These are phyloP conservation scores for Chirona hameri DNA, from an alignment of 2,888 invertebrate genomes.

Conservation along the genomic window DNA sequence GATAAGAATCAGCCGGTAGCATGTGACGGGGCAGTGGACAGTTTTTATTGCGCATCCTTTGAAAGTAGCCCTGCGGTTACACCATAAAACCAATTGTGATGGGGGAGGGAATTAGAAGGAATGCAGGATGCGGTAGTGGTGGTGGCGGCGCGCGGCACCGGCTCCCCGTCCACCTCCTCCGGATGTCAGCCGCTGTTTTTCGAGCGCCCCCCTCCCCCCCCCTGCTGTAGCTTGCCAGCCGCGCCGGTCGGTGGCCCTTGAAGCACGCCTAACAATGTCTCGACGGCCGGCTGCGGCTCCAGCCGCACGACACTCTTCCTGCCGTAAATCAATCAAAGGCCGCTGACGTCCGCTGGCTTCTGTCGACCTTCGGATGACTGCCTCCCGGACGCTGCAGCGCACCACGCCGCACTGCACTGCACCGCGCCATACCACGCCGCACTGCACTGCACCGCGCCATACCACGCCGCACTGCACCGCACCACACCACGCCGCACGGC, in stretches of 20 bases:
- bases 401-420: too few relatives aligned
- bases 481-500: too few relatives aligned
- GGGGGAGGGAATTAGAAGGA: background rate
- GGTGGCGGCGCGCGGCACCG: too few relatives aligned
- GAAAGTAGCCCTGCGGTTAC: background rate
- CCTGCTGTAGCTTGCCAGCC: too few relatives aligned
- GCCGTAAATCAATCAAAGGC: background rate
- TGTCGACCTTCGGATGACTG: background rate
- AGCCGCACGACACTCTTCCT: background rate
- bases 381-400: background rate
- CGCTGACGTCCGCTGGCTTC: background rate
- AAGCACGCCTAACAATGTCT: background rate
- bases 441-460: too few relatives aligned
- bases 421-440: too few relatives aligned
- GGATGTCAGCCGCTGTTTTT: too few relatives aligned
- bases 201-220: too few relatives aligned
- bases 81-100: background rate
- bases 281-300: background rate
- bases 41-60: constrained; percentile 12
- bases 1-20: constrained; percentile 7
- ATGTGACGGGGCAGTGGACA: background rate
- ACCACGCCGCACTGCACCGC: too few relatives aligned
- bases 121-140: background rate
- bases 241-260: too few relatives aligned
- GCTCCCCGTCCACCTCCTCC: too few relatives aligned